Evolutionary conservation across 2,888 invertebrate species (phyloP), one percentile per base, ranked within the genome.

Genomic region (Leptogaster cylindrica): DNA sequence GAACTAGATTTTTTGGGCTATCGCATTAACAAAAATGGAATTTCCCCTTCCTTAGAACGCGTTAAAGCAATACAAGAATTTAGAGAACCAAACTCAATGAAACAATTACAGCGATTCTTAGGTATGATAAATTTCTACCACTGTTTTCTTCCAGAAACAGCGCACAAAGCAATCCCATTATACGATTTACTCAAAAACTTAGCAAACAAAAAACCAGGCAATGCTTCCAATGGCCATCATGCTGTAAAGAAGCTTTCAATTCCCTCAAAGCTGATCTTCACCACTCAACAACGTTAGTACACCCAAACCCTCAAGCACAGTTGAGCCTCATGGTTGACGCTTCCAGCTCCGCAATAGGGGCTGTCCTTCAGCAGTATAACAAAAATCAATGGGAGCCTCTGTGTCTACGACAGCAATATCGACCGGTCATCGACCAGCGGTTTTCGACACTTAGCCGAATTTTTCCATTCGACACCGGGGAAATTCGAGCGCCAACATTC

Each of bases 11-110:
- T 68, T 28, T 12, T 68, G 3, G 39, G 55, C 3, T 52, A 67
- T 25, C 23, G 1, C 7, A 68, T 39, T 14, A 52, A 31, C 8
- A 6, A 2, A 5, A 18, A 55, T n/a, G 48, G 55, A 0, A 55
- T 64, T 44, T 33, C 27, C 2, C 64, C 67, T 6, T 67, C 67
- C 8, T 27, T 50, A 14, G 48, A 55, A 12, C 28, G 66, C 4
- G 23, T 66, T 8, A 27, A 55, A 10, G 2, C 44, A 1, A 61
- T 61, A 1, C 12, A 18, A 50, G 2, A 64, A 3, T 67, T 64
- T 10, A 33, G 64, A 3, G 36, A 20, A 27, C 52, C 67, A 1
- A 36, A 25, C 2, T 64, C 64, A n/a, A 20, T 67, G 1, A 51
- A 64, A 20, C 51, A 44, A n/a, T 10, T 64, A 16, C 63, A 67